A percentile compares a stretch with the other conserved stretches of the same genome.
Evolutionary conservation across 2,113 vertebrate genomes (phyloP).

Genomic region (Sarotherodon lohbergeri): DNA sequence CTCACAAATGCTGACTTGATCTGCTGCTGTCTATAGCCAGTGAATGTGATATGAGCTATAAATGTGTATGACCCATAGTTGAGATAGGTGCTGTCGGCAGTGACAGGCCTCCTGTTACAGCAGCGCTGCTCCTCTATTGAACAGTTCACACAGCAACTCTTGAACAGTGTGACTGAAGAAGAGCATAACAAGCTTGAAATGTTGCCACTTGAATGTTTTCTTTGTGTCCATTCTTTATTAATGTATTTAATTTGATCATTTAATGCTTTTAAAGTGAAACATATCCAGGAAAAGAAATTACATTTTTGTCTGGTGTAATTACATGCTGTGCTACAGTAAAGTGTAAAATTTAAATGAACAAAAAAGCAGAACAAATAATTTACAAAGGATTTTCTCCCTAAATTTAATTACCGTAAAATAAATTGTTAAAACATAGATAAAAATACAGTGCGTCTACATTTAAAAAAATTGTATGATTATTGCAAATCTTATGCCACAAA

Average conservation of each 20-base stretch:
- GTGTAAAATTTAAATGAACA: background rate
- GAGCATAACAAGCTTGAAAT: background rate
- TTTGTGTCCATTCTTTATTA: background rate
- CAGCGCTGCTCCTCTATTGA: background rate
- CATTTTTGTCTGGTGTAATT: background rate
- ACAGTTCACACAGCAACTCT: background rate
- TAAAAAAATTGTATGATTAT: background rate
- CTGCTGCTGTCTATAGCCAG: background rate
- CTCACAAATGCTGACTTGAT: constrained; percentile 30
- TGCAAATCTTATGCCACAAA: background rate
- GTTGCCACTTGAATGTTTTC: background rate
- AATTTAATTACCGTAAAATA: background rate
- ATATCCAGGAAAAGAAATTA: background rate
- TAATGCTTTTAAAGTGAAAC: background rate
- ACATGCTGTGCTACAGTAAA: background rate
- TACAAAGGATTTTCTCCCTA: background rate
- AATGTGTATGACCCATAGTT: constrained; percentile 28
- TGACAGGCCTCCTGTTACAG: constrained; percentile 26
- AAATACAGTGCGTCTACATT: background rate
- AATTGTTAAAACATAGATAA: background rate
- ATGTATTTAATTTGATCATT: background rate
- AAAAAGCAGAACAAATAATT: background rate
- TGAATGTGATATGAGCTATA: constrained; percentile 51
- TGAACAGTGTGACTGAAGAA: background rate
- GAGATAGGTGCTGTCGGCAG: constrained; percentile 17